Evolutionary conservation across 2,888 invertebrate species (phyloP).

Genomic region (Cerceris rybyensis): DNA sequence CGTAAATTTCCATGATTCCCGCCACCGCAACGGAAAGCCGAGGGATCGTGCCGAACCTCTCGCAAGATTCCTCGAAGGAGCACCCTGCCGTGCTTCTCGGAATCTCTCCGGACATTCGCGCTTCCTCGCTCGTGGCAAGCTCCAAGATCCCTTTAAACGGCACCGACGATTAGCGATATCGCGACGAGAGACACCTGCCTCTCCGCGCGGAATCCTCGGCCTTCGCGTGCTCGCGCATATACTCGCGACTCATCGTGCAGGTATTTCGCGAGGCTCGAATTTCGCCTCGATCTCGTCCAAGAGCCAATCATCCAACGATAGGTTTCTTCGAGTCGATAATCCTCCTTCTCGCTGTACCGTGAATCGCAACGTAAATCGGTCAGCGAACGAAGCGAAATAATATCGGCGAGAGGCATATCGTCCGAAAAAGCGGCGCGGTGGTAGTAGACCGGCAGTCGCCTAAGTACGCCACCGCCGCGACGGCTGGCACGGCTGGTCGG

Average conservation of each 20-base stretch:
- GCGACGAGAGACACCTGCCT: conserved; percentile 60
- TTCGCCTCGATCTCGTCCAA: not conserved
- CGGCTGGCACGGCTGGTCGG: conserved; percentile 78
- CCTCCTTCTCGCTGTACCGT: not conserved
- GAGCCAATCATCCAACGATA: no score
- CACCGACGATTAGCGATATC: conserved; percentile 26
- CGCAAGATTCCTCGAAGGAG: conserved; percentile 56
- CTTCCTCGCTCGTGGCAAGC: conserved; percentile 41
- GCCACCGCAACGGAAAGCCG: conserved; percentile 57
- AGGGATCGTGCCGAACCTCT: conserved; percentile 55
- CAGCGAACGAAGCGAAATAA: conserved; percentile 12
- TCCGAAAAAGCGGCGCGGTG: conserved; percentile 50
- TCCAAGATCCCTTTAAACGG: conserved; percentile 33
- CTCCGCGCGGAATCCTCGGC: conserved; percentile 29
- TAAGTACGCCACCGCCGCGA: conserved; percentile 79
- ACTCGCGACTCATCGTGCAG: conserved; percentile 64
- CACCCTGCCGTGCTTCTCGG: conserved; percentile 55
- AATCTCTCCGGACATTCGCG: conserved; percentile 62
- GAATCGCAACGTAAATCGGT: no score
- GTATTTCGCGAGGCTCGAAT: conserved; percentile 52
- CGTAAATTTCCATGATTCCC: conserved; percentile 73
- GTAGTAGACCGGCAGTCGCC: conserved; percentile 68
- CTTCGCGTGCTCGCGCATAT: conserved; percentile 56
- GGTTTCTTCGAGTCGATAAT: no score
- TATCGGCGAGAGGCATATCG: conserved; percentile 41